Evolutionary conservation across 1,140 invertebrate species (phyloP), one percentile per base, ranked within the genome.

Genomic region (Ctenoplectra terminalis): DNA sequence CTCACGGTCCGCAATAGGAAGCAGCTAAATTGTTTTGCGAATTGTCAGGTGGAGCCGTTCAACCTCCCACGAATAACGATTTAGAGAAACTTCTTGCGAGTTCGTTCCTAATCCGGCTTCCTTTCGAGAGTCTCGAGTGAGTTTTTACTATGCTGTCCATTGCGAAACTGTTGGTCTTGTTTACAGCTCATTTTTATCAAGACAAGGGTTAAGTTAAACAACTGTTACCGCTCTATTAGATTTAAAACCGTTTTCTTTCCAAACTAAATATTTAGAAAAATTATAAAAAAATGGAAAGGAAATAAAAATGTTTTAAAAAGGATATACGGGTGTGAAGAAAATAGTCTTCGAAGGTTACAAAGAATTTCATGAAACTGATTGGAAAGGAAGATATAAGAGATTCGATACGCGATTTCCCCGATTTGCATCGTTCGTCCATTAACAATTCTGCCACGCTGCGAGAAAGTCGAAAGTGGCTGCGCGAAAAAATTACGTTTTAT

Each of bases 401-500:
- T 34, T 63, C 60, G 9, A 11, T 9, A 2, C 60, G 23, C 31
- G 58, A 34, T 34, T 13, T 23, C 6, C 11, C 4, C 4, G 11
- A 63, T 63, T 63, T 37, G 60, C 60, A n/a, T 63, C 4, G 9
- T 40, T 40, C n/a, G n/a, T n/a, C n/a, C n/a, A n/a, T n/a, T 34
- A 11, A 61, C 20, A 23, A 34, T 63, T 23, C 23, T n/a, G 34
- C 34, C 34, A 37, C 60, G 60, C n/a, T 0, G 40, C 37, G 40
- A 17, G 31, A 23, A 52, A 60, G 56, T 83, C n/a, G 81, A 76
- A 82, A 50, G 46, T 56, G 1, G 26, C n/a, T 7, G 50, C 40
- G 31, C 15, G 23, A 75, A 75, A 76, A 71, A 63, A 31, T n/a
- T 40, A 29, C 50, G 46, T 64, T 84, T 58, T 29, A 60, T 29